Base-by-base conservation (phyloP, 2,797 vertebrate genomes). In the Hapalemur alaotrensis region DNA sequence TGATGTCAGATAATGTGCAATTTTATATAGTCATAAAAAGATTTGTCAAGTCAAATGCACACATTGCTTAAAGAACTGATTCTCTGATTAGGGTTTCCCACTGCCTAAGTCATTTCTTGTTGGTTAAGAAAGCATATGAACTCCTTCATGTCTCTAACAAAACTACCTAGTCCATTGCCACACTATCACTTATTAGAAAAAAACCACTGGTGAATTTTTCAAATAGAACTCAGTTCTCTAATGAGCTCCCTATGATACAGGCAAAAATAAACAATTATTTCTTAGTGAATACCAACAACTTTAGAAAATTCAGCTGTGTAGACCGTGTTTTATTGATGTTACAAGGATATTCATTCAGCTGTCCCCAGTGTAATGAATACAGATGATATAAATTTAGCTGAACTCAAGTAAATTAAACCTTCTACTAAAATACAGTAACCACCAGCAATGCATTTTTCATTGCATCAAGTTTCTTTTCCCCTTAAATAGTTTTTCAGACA, bases 341-440 rank as follows among this genome's bases (percentile, higher is more conserved):
- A 0, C 10, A 73, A 89, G 17, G 80, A 70, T 0, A 0, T 41
- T 94, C n/a, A 81, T 92, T 63, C 41, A 97, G 78, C 25, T 92
- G 87, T 90, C 84, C 46, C 94, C 76, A 32, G 43, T 50, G n/a
- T 81, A 92, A 96, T 79, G 15, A 93, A 92, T 73, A 91, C 6
- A 5, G 92, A 54, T 63, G n/a, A 48, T 38, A 23, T 43, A 93
- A 97, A 92, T 25, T 52, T 22, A 95, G 78, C 67, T 61, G 12
- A 85, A 17, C 41, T 43, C 46, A 81, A 93, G n/a, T 57, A 94
- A 97, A 98, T 97, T 78, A 96, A 98, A 12, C 52, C 43, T 54
- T 65, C 72, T 93, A 93, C 63, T 38, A 57, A 73, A 97, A 85
- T 18, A 43, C 28, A 85, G 63, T 81, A 76, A 76, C 83, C 25